Base-by-base conservation (phyloP, 2,113 vertebrate genomes). In the Zapus hudsonius region DNA sequence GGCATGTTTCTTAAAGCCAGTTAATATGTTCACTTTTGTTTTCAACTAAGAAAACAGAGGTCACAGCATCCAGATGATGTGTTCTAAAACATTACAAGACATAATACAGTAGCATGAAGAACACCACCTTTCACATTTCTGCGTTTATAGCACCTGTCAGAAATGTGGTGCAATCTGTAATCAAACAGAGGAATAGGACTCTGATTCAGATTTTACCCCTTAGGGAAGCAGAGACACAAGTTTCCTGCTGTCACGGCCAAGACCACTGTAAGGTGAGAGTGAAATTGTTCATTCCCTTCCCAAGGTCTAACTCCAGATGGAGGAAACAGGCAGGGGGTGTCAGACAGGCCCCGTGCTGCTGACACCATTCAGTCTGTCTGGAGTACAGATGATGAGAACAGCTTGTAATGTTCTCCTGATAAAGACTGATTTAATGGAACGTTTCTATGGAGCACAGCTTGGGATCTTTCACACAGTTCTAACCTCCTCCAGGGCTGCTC, bases 391-490 rank as follows among this genome's bases (percentile, higher is more conserved):
- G 57, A 42, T 22, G 73, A 89, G 92, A 96, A 95, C 89, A 87
- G 95, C 44, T 87, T 93, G 87, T 66, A 79, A 87, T 91, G 95
- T 91, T 84, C 89, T 92, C 33, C 5, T 69, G 84, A 94, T 91
- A 94, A 87, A 78, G 84, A 72, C 63, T 6, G 85, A 72, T 84
- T 89, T 75, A 90, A 92, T 66, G 81, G 94, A 33, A 87, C 36
- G 2, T 91, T 93, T 87, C 92, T 78, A 70, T 89, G 19, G 64
- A 89, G 86, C 82, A 93, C 84, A 96, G 95, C 89, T 89, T 89
- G 87, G 73, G 78, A 89, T 73, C 42, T 82, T 95, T 93, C 93
- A 84, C 63, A 75, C 38, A 78, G 63, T 25, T 87, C 94, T 57
- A 27, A 52, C 84, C 44, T 84, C 72, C 74, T 61, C 92, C 74